Conservation (phyloP, 2,113 vertebrate genomes). For the Xiphorhynchus elegans region DNA sequence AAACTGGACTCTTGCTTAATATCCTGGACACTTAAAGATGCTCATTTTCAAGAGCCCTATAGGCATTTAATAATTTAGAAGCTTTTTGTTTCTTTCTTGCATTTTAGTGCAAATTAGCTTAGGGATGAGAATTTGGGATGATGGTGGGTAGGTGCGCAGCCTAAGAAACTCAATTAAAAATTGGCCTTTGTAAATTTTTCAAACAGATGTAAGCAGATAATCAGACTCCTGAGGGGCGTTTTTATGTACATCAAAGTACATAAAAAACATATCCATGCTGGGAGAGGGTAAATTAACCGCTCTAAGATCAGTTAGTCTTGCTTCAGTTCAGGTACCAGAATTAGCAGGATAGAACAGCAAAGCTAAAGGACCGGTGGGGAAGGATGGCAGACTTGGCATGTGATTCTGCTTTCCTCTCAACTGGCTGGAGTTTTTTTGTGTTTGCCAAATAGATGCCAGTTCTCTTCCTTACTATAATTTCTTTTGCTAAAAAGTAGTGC, state of each 20-base stretch:
- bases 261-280: not conserved
- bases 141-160: not conserved
- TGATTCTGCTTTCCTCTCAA: not conserved
- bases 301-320: not conserved
- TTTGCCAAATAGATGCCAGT: not conserved
- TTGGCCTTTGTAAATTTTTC: not conserved
- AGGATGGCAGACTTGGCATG: not conserved
- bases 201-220: not conserved
- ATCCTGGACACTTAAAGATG: not conserved
- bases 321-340: not conserved
- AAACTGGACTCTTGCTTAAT: not conserved
- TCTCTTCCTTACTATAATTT: not conserved
- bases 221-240: not conserved
- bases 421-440: not conserved
- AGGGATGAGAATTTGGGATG: not conserved
- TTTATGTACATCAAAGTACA: not conserved
- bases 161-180: not conserved
- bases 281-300: not conserved
- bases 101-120: not conserved
- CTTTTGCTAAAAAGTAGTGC: not conserved
- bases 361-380: not conserved
- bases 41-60: not conserved
- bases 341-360: not conserved
- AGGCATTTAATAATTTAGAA: not conserved
- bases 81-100: not conserved